Base-by-base conservation (phyloP, 2,113 vertebrate species). In the Rynchops niger region DNA sequence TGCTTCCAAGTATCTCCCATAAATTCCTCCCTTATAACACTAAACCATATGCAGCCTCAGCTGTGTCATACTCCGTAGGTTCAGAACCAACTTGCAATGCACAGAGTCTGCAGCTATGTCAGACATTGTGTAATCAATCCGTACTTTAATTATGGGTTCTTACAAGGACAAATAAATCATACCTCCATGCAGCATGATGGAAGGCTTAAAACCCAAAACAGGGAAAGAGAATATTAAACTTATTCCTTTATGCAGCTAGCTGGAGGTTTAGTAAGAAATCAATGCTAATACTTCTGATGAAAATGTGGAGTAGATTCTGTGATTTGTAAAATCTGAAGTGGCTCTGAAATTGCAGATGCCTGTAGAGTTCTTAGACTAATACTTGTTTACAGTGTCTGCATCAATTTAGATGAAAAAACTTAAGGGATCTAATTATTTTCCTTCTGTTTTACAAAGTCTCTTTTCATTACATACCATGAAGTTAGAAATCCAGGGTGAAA, bases 11-110 rank as follows among this genome's bases (percentile, higher is more conserved):
- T 61, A 76, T 73, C 58, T 87, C 56, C 34, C 81, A 79, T 91
- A 82, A 92, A 91, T 95, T 96, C 88, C 70, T 92, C 61, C 65
- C 40, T 42, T 95, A 78, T 82, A 94, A 76, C 91, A 91, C 83
- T 85, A 92, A 92, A 72, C 76, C 70, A 49, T 89, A 84, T 94
- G 83, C 73, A 79, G 65, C 74, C 69, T 95, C 94, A 95, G 91
- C 95, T 95, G 56, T 76, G 77, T 58, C 61, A 71, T 82, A 50
- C 34, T 95, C 4, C 2, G 20, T 74, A 43, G 76, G 25, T 88
- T 95, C 77, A 94, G 91, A 96, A 79, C 62, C 0, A 2, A 84
- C 65, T 94, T 84, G 40, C 72, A 73, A 58, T 26, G 58, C 53
- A 30, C 9, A 53, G 52, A 70, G 17, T 86, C 85, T 90, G 85